phyloP scores from a whole-genome alignment of 2,797 vertebrate genomes.

The Peromyscus nudipes region DNA sequence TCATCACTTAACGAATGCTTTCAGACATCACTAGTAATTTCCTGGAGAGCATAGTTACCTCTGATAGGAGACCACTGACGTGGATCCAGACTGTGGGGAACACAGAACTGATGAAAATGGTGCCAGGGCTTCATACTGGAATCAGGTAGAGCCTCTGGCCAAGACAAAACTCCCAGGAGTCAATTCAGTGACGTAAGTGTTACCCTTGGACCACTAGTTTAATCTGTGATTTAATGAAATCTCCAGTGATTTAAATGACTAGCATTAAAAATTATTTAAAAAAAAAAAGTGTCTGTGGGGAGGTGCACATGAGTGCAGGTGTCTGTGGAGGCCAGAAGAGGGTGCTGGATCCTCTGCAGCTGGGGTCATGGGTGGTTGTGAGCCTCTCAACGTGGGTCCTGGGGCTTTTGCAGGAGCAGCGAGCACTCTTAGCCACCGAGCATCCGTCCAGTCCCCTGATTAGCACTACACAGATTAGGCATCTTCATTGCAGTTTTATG shows the following conservation, averaged over 20 bases:
- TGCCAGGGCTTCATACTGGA: neutral
- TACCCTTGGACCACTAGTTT: constrained; percentile 58
- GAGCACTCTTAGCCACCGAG: neutral
- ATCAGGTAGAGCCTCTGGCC: neutral
- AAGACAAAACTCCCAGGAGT: neutral
- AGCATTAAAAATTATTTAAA: neutral
- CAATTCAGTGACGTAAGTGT: constrained; percentile 16
- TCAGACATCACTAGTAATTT: neutral
- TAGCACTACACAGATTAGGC: constrained; percentile 78
- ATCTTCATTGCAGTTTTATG: constrained; percentile 85
- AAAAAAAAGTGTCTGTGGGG: neutral
- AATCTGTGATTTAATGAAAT: constrained; percentile 82
- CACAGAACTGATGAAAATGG: neutral
- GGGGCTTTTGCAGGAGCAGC: neutral
- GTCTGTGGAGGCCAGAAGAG: neutral
- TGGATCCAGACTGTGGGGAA: neutral
- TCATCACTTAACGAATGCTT: neutral
- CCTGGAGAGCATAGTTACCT: neutral
- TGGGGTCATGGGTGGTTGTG: neutral
- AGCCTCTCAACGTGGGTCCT: neutral
- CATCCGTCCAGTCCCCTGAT: constrained; percentile 2
- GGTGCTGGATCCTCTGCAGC: neutral
- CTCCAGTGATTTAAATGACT: constrained; percentile 75
- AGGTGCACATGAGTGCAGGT: neutral
- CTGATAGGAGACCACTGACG: neutral